Evolutionary conservation across 35 echinoderm and acorn worm genomes (phyloP), one percentile per base, ranked within the genome.

Genomic region (Acanthaster planci): DNA sequence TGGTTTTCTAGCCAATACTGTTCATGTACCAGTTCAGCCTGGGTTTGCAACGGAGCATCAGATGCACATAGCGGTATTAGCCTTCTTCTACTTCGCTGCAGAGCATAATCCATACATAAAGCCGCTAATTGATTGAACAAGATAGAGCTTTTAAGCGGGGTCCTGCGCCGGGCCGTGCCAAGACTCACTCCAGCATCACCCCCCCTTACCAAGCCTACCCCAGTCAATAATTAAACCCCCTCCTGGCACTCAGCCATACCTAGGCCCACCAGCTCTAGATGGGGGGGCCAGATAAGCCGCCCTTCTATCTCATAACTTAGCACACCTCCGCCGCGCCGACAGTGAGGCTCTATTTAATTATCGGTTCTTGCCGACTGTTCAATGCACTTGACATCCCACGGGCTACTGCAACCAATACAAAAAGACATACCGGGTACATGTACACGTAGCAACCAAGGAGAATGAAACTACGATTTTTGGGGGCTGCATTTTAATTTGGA

Each of bases 181-280:
- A 1, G 2, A 72, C 29, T 14, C 64, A 72, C 64, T 21, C 64
- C 30, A 29, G 23, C 23, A 34, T 51, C 23, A 52, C 21, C 15
- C 7, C 39, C 29, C 37, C 10, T 38, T 4, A 78, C 39, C 23
- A 23, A 22, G 35, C 12, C 42, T 4, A 12, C 42, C n/a, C 4
- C 27, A 79, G 77, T 44, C 77, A 79, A n/a, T 44, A 52, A 79
- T 79, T 52, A 79, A 44, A 52, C 26, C 77, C 18, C 37, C 21
- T 7, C 37, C 21, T 7, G 39, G 47, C 38, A 16, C 23, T 3
- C 15, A 39, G 38, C 38, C n/a, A 44, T 79, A 47, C 42, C 42
- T 12, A 22, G 77, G 14, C 38, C 38, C 21, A 79, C 29, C 23
- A 21, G 29, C 22, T 44, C 77, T 39, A 40, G 38, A 44, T 52